Evolutionary conservation across 2,797 vertebrate species (phyloP), one percentile per base, ranked within the genome.

Genomic region (Pseudochirops corinnae): DNA sequence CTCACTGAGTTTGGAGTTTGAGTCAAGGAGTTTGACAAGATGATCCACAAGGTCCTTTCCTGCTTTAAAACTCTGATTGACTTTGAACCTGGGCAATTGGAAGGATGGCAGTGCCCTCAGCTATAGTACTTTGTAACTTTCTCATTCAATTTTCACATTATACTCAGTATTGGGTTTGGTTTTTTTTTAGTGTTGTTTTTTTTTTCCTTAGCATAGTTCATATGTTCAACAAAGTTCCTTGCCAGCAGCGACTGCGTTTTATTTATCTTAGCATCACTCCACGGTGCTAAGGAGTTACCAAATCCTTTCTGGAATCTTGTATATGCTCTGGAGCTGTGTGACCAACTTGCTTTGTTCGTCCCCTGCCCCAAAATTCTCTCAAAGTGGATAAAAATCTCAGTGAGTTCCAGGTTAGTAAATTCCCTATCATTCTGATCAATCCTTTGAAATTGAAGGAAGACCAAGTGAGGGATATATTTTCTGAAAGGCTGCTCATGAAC

Each of bases 291-390:
- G 93, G 91, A 62, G 62, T 12, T 90, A 9, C 58, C 95, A 56
- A 94, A 95, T 93, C 24, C n/a, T 94, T 96, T 94, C 58, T 82
- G n/a, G 39, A 82, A 7, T 46, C 39, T 46, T 46, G 7, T 82
- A 11, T 46, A 82, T 6, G 0, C 24, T 82, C 21, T 82, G n/a
- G 10, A 82, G 10, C 74, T 46, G 74, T 46, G 46, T 82, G 74
- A 82, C 39, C 21, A 46, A 82, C 74, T 82, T 46, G 9, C 3
- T 82, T 39, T 82, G 46, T 10, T 46, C 26, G 21, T 46, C 74
- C 9, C 21, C 9, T 46, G 9, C n/a, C 39, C 74, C 21, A 3
- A 82, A 82, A 82, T 82, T 82, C 24, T 46, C 39, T 46, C 39
- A 82, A 26, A 46, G 74, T 21, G 10, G 3, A 46, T 46, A 82